Conservation (phyloP, 2,888 invertebrate species). For the Meteorus cinctellus region DNA sequence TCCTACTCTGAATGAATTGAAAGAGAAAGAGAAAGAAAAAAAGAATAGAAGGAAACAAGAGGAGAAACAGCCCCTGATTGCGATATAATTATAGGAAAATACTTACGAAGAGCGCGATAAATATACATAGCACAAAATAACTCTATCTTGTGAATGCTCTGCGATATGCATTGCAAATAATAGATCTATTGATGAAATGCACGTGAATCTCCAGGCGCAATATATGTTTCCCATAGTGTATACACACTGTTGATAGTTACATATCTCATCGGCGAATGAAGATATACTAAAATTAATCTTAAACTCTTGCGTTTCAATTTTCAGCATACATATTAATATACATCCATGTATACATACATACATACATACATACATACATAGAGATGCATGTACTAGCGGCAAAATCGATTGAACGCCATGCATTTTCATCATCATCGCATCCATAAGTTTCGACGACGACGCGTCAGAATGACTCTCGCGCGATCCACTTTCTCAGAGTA, state of each 20-base stretch:
- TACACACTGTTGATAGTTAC: background rate
- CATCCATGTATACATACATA: background rate
- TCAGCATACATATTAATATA: background rate
- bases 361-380: background rate
- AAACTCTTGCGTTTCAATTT: constrained; percentile 1
- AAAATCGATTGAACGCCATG: constrained; percentile 20
- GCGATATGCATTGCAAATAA: background rate
- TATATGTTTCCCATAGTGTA: background rate
- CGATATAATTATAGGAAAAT: constrained; percentile 44
- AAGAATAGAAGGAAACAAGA: constrained; percentile 10
- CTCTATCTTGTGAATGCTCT: background rate
- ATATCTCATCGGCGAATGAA: constrained; percentile 12
- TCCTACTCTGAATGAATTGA: background rate
- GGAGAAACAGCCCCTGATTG: constrained; percentile 33
- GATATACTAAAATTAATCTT: constrained; percentile 2
- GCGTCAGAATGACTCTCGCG: constrained; percentile 15
- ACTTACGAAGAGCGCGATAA: background rate
- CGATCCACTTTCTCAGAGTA: constrained; percentile 36
- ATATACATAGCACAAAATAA: background rate
- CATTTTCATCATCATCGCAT: constrained; percentile 31
- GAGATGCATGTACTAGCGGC: constrained; percentile 5
- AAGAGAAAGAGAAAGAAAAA: background rate
- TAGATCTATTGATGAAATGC: constrained; percentile 1
- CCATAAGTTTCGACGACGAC: constrained; percentile 25
- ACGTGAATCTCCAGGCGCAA: constrained; percentile 37